Percentiles rank a stretch among this genome's conserved stretches.
phyloP scores from a whole-genome alignment of 2,888 invertebrate species.

The Scaptomyza tumidula region DNA sequence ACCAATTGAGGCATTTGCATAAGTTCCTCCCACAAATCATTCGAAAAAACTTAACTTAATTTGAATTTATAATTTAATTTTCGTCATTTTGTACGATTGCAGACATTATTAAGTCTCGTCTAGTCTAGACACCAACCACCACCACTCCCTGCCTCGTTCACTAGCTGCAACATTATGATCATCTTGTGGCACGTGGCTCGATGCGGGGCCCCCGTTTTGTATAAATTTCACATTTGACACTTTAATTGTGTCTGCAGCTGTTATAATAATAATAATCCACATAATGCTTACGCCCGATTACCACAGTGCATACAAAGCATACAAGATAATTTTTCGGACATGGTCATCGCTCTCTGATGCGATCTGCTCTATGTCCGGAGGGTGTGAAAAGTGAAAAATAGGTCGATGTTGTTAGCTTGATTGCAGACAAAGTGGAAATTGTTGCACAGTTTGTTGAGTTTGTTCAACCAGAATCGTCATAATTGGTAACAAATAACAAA shows the following conservation, averaged over 20 bases:
- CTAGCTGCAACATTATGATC: constrained; percentile 12
- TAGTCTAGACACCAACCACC: not conserved
- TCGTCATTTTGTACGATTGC: constrained; percentile 29
- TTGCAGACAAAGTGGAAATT: constrained; percentile 54
- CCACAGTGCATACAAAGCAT: constrained; percentile 19
- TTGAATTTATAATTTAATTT: constrained; percentile 75
- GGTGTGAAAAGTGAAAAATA: constrained; percentile 26
- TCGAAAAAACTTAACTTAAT: constrained; percentile 35
- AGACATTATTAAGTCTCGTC: too few species aligned
- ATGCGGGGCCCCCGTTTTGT: constrained; percentile 47
- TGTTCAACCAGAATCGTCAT: constrained; percentile 8
- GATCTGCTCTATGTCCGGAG: constrained; percentile 20
- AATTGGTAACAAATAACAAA: not conserved
- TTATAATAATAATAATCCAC: constrained; percentile 47
- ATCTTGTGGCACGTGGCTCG: constrained; percentile 61
- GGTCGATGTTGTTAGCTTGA: constrained; percentile 61
- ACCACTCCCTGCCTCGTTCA: constrained; percentile 15
- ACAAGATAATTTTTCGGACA: constrained; percentile 25
- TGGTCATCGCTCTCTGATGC: constrained; percentile 5
- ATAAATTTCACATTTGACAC: constrained; percentile 62
- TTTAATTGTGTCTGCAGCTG: constrained; percentile 69
- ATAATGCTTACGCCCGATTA: constrained; percentile 46
- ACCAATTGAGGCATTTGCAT: constrained; percentile 53
- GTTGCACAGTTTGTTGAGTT: constrained; percentile 39
- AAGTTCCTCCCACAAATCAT: constrained; percentile 33